phyloP scores from a whole-genome alignment of 2,888 invertebrate species.

The Strigamia maritima region DNA sequence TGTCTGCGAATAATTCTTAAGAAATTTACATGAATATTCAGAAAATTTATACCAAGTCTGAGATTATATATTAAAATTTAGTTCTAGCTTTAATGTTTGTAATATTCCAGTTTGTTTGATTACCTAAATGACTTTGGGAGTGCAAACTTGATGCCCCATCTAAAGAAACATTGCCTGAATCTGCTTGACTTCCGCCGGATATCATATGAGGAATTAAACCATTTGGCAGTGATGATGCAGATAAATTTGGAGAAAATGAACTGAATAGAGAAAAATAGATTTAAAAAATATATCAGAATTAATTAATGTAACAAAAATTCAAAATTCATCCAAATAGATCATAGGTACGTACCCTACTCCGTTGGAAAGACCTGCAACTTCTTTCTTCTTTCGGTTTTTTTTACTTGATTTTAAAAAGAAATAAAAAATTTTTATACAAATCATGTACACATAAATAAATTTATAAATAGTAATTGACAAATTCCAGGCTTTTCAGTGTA shows the following conservation, averaged over 20 bases:
- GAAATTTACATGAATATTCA: too few relatives aligned
- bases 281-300: too few relatives aligned
- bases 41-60: too few relatives aligned
- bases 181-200: neutral
- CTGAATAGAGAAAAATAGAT: too few relatives aligned
- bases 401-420: neutral
- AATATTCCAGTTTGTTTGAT: neutral
- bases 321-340: neutral
- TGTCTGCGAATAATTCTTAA: neutral
- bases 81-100: too few relatives aligned
- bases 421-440: neutral
- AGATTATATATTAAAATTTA: too few relatives aligned
- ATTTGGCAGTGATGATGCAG: neutral
- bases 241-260: neutral
- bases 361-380: neutral
- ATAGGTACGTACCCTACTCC: conserved; percentile 1
- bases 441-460: too few relatives aligned
- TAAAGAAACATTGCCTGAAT: conserved; percentile 6
- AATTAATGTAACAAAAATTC: too few relatives aligned
- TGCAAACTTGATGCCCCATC: neutral
- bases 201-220: neutral
- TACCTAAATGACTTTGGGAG: neutral
- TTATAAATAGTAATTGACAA: too few relatives aligned
- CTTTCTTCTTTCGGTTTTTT: conserved; percentile 32
- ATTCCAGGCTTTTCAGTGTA: too few relatives aligned